Conservation (phyloP, 2,113 vertebrate genomes). For the Polypterus bichir region DNA sequence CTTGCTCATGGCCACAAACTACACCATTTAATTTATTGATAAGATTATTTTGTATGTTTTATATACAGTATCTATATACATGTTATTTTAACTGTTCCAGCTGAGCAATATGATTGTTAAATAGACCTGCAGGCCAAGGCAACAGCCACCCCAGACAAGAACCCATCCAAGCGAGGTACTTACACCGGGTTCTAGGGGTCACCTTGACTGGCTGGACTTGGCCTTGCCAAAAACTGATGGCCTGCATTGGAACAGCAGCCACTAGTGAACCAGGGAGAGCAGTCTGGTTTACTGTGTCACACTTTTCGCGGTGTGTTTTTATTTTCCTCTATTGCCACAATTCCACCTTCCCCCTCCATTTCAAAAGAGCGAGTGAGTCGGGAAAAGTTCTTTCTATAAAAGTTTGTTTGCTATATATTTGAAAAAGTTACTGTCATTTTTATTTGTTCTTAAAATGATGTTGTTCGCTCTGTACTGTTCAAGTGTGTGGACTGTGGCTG, state of each 20-base stretch:
- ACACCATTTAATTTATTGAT: conserved; percentile 54
- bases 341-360: conserved; percentile 25
- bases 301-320: conserved; percentile 39
- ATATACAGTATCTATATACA: conserved; percentile 32
- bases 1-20: conserved; percentile 74
- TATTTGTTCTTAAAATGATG: conserved; percentile 54
- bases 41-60: conserved; percentile 42
- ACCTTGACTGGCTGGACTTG: conserved; percentile 25
- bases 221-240: conserved; percentile 28
- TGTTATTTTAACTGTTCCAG: conserved; percentile 48
- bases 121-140: too few species aligned
- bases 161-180: conserved; percentile 38
- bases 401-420: conserved; percentile 47
- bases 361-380: conserved; percentile 49
- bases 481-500: conserved; percentile 62
- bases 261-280: conserved; percentile 27
- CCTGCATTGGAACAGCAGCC: conserved; percentile 35
- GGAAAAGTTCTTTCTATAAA: conserved; percentile 50
- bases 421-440: conserved; percentile 52
- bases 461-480: conserved; percentile 66
- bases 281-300: conserved; percentile 46
- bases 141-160: conserved; percentile 4
- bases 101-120: conserved; percentile 47
- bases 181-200: conserved; percentile 30
- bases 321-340: conserved; percentile 6